phyloP scores from a whole-genome alignment of 2,888 invertebrate genomes.

The Cristatella mucedo region DNA sequence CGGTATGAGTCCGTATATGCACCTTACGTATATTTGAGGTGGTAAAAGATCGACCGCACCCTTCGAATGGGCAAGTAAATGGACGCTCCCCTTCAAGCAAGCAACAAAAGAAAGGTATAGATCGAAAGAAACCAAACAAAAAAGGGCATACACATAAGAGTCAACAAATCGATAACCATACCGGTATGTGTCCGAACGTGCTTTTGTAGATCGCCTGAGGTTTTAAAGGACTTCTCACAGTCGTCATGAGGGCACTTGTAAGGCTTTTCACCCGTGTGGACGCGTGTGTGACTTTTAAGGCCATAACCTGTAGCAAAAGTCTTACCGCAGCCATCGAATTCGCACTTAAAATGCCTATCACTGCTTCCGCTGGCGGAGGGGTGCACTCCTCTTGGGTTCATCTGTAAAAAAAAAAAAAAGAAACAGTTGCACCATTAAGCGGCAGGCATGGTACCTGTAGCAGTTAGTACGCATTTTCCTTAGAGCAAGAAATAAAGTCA shows the following conservation, averaged over 20 bases:
- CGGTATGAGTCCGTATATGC: conserved; percentile 52
- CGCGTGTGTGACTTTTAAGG: conserved; percentile 45
- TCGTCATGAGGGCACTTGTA: conserved; percentile 44
- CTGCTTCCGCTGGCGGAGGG: conserved; percentile 15
- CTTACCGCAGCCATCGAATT: conserved; percentile 32
- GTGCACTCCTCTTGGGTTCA: not conserved
- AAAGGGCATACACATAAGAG: not conserved
- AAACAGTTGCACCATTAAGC: too few relatives aligned
- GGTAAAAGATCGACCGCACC: conserved; percentile 51
- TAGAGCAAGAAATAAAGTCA: too few relatives aligned
- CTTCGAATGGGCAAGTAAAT: conserved; percentile 41
- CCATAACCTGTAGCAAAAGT: conserved; percentile 42
- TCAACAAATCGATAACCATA: conserved; percentile 16
- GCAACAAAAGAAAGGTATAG: not conserved
- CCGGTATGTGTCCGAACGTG: conserved; percentile 48
- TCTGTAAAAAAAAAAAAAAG: not conserved
- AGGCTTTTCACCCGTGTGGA: conserved; percentile 47
- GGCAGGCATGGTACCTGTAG: too few relatives aligned
- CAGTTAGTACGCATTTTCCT: too few relatives aligned
- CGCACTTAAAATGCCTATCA: conserved; percentile 11
- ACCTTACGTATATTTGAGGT: conserved; percentile 53
- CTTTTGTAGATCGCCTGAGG: conserved; percentile 47
- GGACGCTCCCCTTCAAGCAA: conserved; percentile 36
- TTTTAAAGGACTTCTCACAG: conserved; percentile 47
- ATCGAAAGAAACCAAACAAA: not conserved